Base-by-base conservation (phyloP, 2,797 vertebrate species). In the Steatocranus sp. region DNA sequence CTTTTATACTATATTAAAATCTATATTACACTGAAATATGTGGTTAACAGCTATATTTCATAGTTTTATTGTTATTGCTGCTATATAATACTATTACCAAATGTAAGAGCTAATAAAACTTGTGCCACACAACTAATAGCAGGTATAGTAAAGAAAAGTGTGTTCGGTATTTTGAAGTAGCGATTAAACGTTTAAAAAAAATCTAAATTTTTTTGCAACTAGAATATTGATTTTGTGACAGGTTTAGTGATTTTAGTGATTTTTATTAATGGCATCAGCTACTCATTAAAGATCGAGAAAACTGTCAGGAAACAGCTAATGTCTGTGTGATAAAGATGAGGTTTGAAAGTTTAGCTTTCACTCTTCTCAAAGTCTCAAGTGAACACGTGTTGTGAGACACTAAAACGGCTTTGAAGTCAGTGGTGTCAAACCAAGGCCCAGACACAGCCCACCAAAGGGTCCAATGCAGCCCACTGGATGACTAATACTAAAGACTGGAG, bases 1-100 rank as follows among this genome's bases (percentile, higher is more conserved):
- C 49, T 27, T 73, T 48, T 73, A 73, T 48, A 73, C 10, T 73
- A 48, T 73, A 73, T 73, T 73, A 73, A 73, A 48, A 48, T 73
- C 66, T 46, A 30, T 30, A 73, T 30, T 73, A 48, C 27, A 73
- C 41, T 48, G 11, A 73, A 48, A 73, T 48, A n/a, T 73, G 41
- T 73, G 25, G 10, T 30, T 48, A 30, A 48, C 68, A 27, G 66
- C 41, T 27, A 27, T 48, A 48, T n/a, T 30, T 73, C 41, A 18
- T 73, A 27, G 7, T 48, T 48, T 73, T 73, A 70, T 70, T 70
- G 10, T 46, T 46, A 70, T 18, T 11, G 36, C 66, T 70, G 23
- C 23, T 46, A 46, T 46, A 18, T 43, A 70, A 27, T 18, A 46
- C 66, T 68, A 43, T 43, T 70, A 70, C 14, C 9, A 51, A 68